phyloP scores from a whole-genome alignment of 1,140 invertebrate genomes.

The Drosophila ambigua region DNA sequence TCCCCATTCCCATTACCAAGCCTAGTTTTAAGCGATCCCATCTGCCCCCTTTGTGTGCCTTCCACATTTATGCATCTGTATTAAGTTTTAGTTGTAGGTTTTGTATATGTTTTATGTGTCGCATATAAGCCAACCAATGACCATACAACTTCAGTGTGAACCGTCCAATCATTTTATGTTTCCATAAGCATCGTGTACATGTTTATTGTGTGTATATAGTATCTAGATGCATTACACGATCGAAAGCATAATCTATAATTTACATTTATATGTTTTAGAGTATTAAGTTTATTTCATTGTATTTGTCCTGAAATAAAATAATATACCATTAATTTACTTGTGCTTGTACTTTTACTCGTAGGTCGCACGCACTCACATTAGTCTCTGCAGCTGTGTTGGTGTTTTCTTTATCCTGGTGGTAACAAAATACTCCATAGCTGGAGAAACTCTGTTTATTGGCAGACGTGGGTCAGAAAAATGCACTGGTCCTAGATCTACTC shows the following conservation, averaged over 20 bases:
- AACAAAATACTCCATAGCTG: no score
- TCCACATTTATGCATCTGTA: slow-evolving; percentile 8
- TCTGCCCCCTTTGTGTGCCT: slow-evolving; percentile 34
- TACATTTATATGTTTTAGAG: slow-evolving; percentile 25
- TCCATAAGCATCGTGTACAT: slow-evolving; percentile 61
- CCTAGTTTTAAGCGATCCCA: slow-evolving; percentile 32
- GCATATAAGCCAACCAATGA: slow-evolving; percentile 63
- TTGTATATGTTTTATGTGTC: slow-evolving; percentile 65
- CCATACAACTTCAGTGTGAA: slow-evolving; percentile 78
- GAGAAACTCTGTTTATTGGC: no score
- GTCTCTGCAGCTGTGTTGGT: no score
- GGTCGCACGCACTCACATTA: no score
- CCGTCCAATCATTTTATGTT: slow-evolving; percentile 81
- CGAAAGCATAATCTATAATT: slow-evolving; percentile 58
- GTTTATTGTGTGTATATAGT: slow-evolving; percentile 45
- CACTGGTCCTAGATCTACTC: no score
- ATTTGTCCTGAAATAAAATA: slow-evolving; percentile 37
- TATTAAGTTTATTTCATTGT: slow-evolving; percentile 27
- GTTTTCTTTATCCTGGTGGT: no score
- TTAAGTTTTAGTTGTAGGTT: slow-evolving; percentile 23
- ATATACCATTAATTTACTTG: not conserved
- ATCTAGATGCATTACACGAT: slow-evolving; percentile 49
- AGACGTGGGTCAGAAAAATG: no score
- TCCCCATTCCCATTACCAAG: not conserved
- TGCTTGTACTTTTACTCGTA: no score